Percentiles rank a stretch among this genome's conserved stretches.
These are phyloP conservation scores for Motacilla alba DNA, from an alignment of 2,113 vertebrate genomes.

Conservation along the genomic window DNA sequence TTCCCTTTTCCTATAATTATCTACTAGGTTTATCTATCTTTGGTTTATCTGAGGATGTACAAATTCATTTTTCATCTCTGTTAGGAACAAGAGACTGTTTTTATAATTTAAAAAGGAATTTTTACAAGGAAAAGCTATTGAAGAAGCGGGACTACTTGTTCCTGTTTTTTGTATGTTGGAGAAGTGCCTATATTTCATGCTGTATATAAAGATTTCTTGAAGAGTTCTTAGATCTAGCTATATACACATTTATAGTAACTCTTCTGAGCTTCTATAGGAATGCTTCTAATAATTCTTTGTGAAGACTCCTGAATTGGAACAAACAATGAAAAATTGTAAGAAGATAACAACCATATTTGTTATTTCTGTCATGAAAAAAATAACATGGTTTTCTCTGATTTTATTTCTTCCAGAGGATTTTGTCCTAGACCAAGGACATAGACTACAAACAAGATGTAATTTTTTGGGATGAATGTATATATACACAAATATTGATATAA, in stretches of 20 bases:
- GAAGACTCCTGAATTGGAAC: not conserved
- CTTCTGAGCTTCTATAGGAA: not conserved
- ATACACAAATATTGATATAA: not conserved
- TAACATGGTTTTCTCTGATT: not conserved
- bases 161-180: not conserved
- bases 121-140: not conserved
- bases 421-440: not conserved
- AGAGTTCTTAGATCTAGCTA: not conserved
- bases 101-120: not conserved
- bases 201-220: not conserved
- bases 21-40: not conserved
- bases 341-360: not conserved
- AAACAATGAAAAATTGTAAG: not conserved
- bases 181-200: not conserved
- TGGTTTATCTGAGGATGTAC: not conserved
- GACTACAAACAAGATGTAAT: not conserved
- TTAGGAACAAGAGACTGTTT: not conserved
- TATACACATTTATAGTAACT: not conserved
- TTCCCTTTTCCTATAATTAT: not conserved
- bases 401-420: not conserved
- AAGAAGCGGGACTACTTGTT: not conserved
- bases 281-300: not conserved
- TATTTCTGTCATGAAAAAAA: not conserved
- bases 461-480: not conserved
- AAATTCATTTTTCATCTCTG: not conserved